Conservation (phyloP, 2,113 vertebrate genomes). For the Callaeas wilsoni region DNA sequence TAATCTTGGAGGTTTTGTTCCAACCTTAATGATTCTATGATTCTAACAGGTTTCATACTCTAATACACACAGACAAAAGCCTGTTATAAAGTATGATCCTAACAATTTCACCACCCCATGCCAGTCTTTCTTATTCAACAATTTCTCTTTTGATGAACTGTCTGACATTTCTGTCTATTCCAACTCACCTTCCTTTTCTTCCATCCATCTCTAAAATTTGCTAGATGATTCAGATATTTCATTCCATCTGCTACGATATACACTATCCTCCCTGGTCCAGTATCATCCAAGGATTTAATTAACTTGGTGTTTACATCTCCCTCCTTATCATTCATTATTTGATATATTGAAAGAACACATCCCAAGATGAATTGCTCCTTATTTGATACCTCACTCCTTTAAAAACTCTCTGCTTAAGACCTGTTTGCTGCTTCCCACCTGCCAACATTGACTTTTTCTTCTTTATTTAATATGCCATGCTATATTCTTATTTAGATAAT, state of each 20-base stretch:
- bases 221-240: background rate
- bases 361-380: background rate
- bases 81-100: background rate
- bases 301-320: constrained; percentile 1
- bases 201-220: background rate
- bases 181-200: background rate
- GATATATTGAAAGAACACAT: background rate
- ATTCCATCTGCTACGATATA: background rate
- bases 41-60: background rate
- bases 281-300: background rate
- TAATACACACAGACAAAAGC: background rate
- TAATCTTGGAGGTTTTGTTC: background rate
- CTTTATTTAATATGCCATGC: background rate
- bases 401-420: background rate
- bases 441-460: background rate
- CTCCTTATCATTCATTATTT: background rate
- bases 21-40: background rate
- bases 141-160: background rate
- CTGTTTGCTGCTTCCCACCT: background rate
- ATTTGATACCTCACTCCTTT: background rate
- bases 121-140: background rate
- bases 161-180: background rate
- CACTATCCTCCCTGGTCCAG: background rate
- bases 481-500: background rate
- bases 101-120: background rate